phyloP scores from a whole-genome alignment of 2,113 vertebrate genomes.

The Apteryx mantelli region DNA sequence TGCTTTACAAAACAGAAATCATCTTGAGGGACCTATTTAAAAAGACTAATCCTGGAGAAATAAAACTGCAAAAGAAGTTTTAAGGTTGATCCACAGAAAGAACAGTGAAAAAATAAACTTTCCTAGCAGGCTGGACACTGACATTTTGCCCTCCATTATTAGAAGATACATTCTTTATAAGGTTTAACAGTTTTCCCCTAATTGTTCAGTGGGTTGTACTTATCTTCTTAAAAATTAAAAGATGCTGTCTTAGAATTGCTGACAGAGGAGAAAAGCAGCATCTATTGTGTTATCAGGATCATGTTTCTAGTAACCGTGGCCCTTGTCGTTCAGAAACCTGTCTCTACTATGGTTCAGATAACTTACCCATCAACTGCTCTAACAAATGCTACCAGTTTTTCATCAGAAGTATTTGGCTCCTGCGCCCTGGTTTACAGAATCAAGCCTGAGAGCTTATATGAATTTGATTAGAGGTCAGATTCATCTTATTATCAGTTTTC shows the following conservation, averaged over 20 bases:
- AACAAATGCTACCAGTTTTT: neutral
- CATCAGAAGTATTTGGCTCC: neutral
- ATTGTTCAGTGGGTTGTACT: neutral
- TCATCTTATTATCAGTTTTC: neutral
- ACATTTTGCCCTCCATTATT: neutral
- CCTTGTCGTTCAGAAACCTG: neutral
- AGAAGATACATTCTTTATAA: neutral
- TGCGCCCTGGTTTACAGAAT: neutral
- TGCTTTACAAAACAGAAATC: neutral
- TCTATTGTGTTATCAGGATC: neutral
- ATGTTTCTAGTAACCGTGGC: neutral
- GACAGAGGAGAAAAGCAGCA: neutral
- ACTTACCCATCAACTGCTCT: neutral
- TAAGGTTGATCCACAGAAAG: neutral
- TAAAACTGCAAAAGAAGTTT: neutral
- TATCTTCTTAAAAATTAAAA: neutral
- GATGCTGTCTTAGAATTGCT: neutral
- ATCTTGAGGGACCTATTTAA: neutral
- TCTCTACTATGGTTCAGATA: neutral
- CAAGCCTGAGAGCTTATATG: neutral
- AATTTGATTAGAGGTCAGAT: neutral
- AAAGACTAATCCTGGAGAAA: neutral
- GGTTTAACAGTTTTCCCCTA: neutral
- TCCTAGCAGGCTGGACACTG: neutral
- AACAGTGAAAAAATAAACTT: neutral